These are phyloP conservation scores for Cremastinae sp. DNA, from an alignment of 2,888 invertebrate species.

Conservation along the genomic window DNA sequence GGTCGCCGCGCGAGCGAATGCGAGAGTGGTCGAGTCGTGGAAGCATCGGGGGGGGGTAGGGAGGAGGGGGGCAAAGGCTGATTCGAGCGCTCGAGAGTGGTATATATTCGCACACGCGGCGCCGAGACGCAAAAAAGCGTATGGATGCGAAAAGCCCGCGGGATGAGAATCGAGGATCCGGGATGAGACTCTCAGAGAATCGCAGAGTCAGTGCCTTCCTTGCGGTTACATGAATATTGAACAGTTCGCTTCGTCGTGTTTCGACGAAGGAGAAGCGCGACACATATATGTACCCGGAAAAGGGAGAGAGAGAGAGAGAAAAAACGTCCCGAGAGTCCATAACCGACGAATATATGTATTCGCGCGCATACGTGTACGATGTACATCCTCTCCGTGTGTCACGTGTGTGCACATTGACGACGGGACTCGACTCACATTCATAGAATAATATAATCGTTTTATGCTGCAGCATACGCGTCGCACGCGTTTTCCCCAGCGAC, in stretches of 20 bases:
- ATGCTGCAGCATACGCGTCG: slow-evolving; percentile 35
- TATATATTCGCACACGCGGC: too few relatives aligned
- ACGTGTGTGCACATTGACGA: background rate
- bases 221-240: slow-evolving; percentile 66
- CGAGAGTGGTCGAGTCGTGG: too few relatives aligned
- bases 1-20: too few relatives aligned
- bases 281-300: background rate
- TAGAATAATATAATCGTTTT: background rate
- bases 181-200: slow-evolving; percentile 54
- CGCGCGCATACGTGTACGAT: background rate
- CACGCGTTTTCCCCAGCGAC: slow-evolving; percentile 3
- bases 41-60: too few relatives aligned
- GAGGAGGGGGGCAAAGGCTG: background rate
- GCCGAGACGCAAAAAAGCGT: slow-evolving; percentile 12
- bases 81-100: background rate
- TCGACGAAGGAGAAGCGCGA: slow-evolving; percentile 35
- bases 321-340: background rate
- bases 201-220: slow-evolving; percentile 64
- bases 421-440: too few relatives aligned
- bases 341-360: background rate
- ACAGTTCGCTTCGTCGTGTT: slow-evolving; percentile 61
- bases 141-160: slow-evolving; percentile 38
- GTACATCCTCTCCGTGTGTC: background rate
- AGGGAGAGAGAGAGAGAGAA: slow-evolving; percentile 13
- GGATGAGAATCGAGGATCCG: slow-evolving; percentile 21